Conservation (phyloP, 2,888 invertebrate genomes). For the Eretmocerus hayati region DNA sequence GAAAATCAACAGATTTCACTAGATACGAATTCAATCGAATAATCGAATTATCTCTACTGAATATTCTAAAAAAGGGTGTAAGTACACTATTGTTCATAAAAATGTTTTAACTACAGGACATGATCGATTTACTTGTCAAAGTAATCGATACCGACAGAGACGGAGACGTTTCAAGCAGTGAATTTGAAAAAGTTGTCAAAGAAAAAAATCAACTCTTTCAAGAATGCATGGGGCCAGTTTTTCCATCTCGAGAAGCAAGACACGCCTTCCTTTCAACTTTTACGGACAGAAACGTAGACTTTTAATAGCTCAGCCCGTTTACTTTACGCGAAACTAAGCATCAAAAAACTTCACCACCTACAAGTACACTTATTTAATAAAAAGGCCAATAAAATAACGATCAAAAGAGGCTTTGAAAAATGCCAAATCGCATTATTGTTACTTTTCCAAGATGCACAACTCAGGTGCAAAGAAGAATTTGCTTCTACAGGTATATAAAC, state of each 20-base stretch:
- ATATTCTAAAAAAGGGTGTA: not conserved
- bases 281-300: conserved; percentile 19
- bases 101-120: conserved; percentile 44
- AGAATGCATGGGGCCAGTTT: conserved; percentile 42
- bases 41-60: not conserved
- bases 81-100: not conserved
- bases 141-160: conserved; percentile 57
- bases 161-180: conserved; percentile 49
- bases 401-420: too few species aligned
- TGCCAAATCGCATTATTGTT: too few species aligned
- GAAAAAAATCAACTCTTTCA: conserved; percentile 35
- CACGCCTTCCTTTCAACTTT: conserved; percentile 38
- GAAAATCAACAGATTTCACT: too few species aligned
- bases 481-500: too few species aligned
- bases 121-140: conserved; percentile 53
- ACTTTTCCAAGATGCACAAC: too few species aligned
- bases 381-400: too few species aligned
- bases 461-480: too few species aligned
- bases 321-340: too few species aligned
- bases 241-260: conserved; percentile 36
- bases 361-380: too few species aligned
- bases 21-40: too few species aligned
- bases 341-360: too few species aligned
- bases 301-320: too few species aligned
- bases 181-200: conserved; percentile 50